phyloP scores from a whole-genome alignment of 23 tunicate species.

The Clavelina lepadiformis region DNA sequence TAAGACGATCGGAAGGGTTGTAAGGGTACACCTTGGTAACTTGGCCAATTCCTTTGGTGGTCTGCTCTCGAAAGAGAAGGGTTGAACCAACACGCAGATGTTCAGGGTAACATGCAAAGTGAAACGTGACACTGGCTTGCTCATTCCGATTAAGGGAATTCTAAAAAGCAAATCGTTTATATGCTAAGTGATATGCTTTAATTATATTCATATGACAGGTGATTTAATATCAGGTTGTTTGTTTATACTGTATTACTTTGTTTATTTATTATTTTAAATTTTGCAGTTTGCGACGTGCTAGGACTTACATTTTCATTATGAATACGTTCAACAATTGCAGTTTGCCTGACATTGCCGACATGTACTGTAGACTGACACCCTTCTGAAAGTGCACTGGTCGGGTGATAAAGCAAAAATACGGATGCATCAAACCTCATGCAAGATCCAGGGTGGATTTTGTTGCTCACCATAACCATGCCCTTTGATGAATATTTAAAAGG shows the following conservation, averaged over 20 bases:
- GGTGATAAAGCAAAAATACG: slow-evolving; percentile 71
- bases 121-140: slow-evolving; percentile 75
- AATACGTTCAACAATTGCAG: slow-evolving; percentile 66
- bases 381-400: slow-evolving; percentile 30
- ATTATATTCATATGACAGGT: not conserved
- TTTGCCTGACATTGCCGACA: slow-evolving; percentile 72
- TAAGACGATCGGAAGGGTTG: slow-evolving; percentile 25
- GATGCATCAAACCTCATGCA: slow-evolving; percentile 66
- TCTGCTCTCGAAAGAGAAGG: slow-evolving; percentile 67
- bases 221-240: not conserved
- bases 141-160: slow-evolving; percentile 42
- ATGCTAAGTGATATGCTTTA: too few species aligned
- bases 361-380: slow-evolving; percentile 91
- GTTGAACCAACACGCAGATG: slow-evolving; percentile 65
- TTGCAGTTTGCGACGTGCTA: not conserved
- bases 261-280: not conserved
- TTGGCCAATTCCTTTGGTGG: slow-evolving; percentile 91
- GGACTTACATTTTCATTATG: slow-evolving; percentile 69
- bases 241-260: not conserved
- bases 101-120: slow-evolving; percentile 70
- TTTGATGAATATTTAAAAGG: too few species aligned
- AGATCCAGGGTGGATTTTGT: slow-evolving; percentile 33
- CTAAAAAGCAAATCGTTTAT: slow-evolving; percentile 34
- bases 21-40: slow-evolving; percentile 56
- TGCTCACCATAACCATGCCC: slow-evolving; percentile 95